A percentile compares a stretch with the other conserved stretches of the same genome.
phyloP scores from a whole-genome alignment of 2,113 vertebrate species.

The Anthoscopus minutus region DNA sequence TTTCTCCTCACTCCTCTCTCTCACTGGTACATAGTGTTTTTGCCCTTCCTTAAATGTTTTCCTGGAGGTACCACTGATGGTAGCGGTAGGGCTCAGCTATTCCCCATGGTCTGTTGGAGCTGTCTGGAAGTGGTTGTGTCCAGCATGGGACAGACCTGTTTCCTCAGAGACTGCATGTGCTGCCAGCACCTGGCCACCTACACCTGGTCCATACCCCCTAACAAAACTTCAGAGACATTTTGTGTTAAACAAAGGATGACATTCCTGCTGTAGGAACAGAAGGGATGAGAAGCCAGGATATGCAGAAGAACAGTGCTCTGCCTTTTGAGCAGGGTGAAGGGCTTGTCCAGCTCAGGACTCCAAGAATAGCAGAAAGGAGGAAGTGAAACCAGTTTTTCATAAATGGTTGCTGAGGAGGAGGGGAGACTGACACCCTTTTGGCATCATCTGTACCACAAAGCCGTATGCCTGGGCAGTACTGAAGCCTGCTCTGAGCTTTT shows the following conservation, averaged over 20 bases:
- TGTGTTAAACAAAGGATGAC: neutral
- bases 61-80: neutral
- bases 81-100: accelerated
- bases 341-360: neutral
- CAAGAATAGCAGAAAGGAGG: neutral
- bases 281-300: neutral
- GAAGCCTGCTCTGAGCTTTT: neutral
- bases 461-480: accelerated
- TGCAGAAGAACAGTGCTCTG: neutral
- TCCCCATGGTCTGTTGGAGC: neutral
- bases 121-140: neutral
- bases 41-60: neutral
- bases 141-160: accelerated
- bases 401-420: neutral
- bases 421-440: neutral
- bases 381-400: neutral
- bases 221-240: neutral
- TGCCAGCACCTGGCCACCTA: neutral
- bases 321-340: neutral
- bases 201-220: neutral
- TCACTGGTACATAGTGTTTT: accelerated
- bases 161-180: neutral
- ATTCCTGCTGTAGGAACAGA: neutral
- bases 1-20: neutral
- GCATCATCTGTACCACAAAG: neutral